Base-by-base conservation (phyloP, 2,888 invertebrate genomes). In the Subacronicta megacephala region DNA sequence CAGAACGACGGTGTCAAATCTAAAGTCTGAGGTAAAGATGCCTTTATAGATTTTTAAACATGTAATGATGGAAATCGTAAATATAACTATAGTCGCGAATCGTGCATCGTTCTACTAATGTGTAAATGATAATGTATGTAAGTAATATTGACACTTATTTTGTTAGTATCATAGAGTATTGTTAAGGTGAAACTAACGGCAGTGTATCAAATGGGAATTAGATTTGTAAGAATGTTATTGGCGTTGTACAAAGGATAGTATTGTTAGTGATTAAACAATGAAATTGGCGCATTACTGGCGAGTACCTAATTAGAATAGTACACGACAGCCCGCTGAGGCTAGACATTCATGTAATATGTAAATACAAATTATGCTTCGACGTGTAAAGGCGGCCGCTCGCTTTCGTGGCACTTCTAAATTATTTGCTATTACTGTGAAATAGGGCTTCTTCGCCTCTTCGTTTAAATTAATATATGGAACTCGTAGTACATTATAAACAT, bases 201-300 rank as follows among this genome's bases (percentile, higher is more conserved):
- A 90, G 84, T 90, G 89, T 90, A 92, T 90, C 88, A 90, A 90
- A 89, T 80, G 84, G 84, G 80, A 87, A 81, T 80, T 92, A 93
- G 90, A 85, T 81, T 76, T 84, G 82, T 92, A 92, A 90, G 88
- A 78, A 88, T 88, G 89, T 90, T 92, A 91, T 92, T 91, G 93
- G 92, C 90, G 88, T 91, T 93, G 94, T 94, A 93, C 93, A 94
- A 93, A 93, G 87, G 89, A 90, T 90, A 91, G 90, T 91, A 90
- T 90, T 91, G 89, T 90, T 90, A 92, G 90, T 83, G 82, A 88
- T 84, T 91, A 91, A 88, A 89, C 87, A 87, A 90, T 87, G 82
- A 90, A 92, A 92, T 94, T 93, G 93, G 93, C 94, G 94, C 94
- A 94, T 94, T 94, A 93, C 94, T 94, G 93, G 93, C 92, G 93